Base-by-base conservation (phyloP, 2,888 invertebrate species). In the Theretra japonica region DNA sequence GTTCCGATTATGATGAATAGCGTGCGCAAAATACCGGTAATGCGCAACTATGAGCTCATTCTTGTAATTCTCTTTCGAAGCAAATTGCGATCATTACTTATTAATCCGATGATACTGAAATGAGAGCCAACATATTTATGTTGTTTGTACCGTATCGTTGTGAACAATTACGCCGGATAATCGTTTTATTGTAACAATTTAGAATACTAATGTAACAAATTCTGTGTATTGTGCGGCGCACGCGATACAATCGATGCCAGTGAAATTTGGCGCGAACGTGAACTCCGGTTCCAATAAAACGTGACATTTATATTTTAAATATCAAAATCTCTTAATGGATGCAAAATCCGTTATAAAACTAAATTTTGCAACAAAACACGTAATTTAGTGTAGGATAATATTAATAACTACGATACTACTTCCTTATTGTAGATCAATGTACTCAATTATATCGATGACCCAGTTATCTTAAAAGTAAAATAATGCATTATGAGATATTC, bases 1-100 rank as follows among this genome's bases (percentile, higher is more conserved):
- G 62, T 70, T 62, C 41, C 25, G 69, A 72, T 72, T 70, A 69
- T 28, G 50, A 69, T 48, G 7, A 21, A 30, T 57, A 48, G 19
- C 28, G 69, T 57, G 57, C n/a, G 30, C 41, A n/a, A 25, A 58
- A 41, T 8, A 62, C 48, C 30, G 48, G 57, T 59, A 58, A 41
- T n/a, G 53, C 17, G 28, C 25, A 21, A 11, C 28, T 25, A 30
- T 21, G 11, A 50, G 68, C 19, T 53, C n/a, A 69, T 56, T 69
- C 56, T 48, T 48, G 41, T 65, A 48, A 65, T 65, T 23, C 48
- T 65, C 41, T 7, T 65, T 48, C 41, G 15, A n/a, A 21, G 48
- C 21, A 65, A 62, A 48, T 65, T 48, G 48, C 17, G 48, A 23
- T 65, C 17, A 65, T 65, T 48, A 23, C 65, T 21, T 23, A 65